Base-by-base conservation (phyloP, 2,797 vertebrate species). In the Champsocephalus gunnari region DNA sequence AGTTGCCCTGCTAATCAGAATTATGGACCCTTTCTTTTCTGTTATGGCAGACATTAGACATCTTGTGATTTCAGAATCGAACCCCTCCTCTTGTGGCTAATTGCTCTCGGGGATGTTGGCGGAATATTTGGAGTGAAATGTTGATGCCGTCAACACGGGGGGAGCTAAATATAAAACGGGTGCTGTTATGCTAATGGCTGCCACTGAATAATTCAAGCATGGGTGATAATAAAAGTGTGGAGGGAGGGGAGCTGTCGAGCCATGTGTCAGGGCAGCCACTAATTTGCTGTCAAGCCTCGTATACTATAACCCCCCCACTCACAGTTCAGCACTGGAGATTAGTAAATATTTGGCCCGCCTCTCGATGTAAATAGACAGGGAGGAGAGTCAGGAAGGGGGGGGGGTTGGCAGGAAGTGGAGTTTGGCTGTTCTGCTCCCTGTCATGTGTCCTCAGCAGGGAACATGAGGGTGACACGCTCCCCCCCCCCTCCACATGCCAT, bases 201-300 rank as follows among this genome's bases (percentile, higher is more conserved):
- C 78, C 92, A 83, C 89, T 96, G 95, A 97, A 97, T 96, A 95
- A 97, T 96, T 97, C 94, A 96, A 89, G 80, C 91, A 68, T 84
- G 92, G 88, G 93, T 95, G 96, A 95, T 93, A 95, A 95, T 89
- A 94, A 94, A 93, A 91, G 85, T 79, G 75, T 86, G 68, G 74
- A 86, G 90, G 85, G 83, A 76, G 80, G 84, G 85, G 89, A 92
- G 91, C 88, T 96, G 88, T 92, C 93, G 87, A 88, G 85, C 92
- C 90, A 94, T 92, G 85, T 94, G 93, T 93, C 82, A 88, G 82
- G 90, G 74, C 88, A 91, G 90, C 71, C 88, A 89, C 77, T 94
- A 95, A 96, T 95, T 95, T 95, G 91, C 84, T 94, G 93, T 93
- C 95, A 93, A 89, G 81, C 87, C 86, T 85, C 75, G 88, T 88